A percentile compares a stretch with the other conserved stretches of the same genome.
These are phyloP conservation scores for Chaetura pelagica DNA, from an alignment of 2,113 vertebrate genomes.

Conservation along the genomic window DNA sequence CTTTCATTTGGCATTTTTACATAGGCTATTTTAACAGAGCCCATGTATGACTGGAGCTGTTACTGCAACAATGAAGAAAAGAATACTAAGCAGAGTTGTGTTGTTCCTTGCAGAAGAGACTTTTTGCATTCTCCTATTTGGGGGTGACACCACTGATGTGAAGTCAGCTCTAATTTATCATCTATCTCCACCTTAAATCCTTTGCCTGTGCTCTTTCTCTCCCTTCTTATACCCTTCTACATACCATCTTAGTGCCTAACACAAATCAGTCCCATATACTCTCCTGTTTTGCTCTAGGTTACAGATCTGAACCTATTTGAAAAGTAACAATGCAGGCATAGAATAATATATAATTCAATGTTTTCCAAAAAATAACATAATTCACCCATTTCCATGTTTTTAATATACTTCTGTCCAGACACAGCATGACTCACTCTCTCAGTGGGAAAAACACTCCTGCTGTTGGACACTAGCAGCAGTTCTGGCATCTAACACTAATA, in stretches of 20 bases:
- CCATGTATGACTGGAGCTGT: background rate
- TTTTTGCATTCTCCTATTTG: background rate
- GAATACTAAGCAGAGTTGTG: background rate
- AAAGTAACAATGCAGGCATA: background rate
- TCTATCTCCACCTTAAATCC: background rate
- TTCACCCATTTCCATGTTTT: constrained; percentile 43
- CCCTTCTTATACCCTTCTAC: background rate
- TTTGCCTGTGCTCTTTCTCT: background rate
- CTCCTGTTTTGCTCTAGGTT: background rate
- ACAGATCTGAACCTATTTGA: background rate
- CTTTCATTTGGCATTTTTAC: background rate
- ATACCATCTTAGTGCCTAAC: background rate
- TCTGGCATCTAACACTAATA: constrained; percentile 54
- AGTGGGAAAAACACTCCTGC: constrained; percentile 52
- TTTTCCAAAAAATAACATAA: constrained; percentile 50
- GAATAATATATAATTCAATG: constrained; percentile 6
- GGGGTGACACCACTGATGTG: background rate
- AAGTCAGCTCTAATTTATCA: background rate
- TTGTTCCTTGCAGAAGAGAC: background rate
- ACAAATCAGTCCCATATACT: background rate
- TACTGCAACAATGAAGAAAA: background rate
- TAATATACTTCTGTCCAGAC: constrained; percentile 57
- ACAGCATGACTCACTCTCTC: constrained; percentile 54
- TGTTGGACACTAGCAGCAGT: constrained; percentile 32
- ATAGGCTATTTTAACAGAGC: background rate